Base-by-base conservation (phyloP, 2,888 invertebrate species). In the Peribatodes rhomboidaria region DNA sequence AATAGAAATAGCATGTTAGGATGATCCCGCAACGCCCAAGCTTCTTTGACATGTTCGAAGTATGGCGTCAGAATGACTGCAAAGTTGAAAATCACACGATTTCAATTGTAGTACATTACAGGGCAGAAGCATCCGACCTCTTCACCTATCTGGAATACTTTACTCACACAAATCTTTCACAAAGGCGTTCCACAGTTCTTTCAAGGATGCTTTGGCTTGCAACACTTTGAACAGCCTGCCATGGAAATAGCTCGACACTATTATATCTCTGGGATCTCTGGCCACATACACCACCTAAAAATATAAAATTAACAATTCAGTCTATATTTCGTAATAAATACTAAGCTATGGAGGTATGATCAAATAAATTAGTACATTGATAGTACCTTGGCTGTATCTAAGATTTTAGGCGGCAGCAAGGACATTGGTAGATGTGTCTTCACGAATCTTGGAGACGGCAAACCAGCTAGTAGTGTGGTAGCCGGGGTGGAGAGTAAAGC, bases 251-350 rank as follows among this genome's bases (percentile, higher is more conserved):
- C 94, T 96, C 0, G 97, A 97, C 0, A 97, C 96, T 0, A 95
- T 95, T 0, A 96, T 96, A 83, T 97, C 97, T 83, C 96, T 96
- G 0, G 97, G 97, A 86, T 97, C 96, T 59, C 97, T 93, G 0
- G 96, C 96, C 0, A 97, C 94, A 78, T 97, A 97, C 55, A 97
- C 94, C 18, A 63, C 52, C 61, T 61, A 31, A 10, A 61, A 50
- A 31, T 57, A 41, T 6, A 31, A 31, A n/a, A n/a, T n/a, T n/a
- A n/a, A n/a, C n/a, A n/a, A n/a, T n/a, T n/a, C n/a, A n/a, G n/a
- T n/a, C n/a, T n/a, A n/a, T n/a, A n/a, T n/a, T n/a, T n/a, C n/a
- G n/a, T n/a, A n/a, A n/a, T n/a, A n/a, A n/a, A n/a, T n/a, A n/a
- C n/a, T n/a, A n/a, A n/a, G n/a, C n/a, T n/a, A n/a, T n/a, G n/a